These are phyloP conservation scores for Leucoraja erinaceus DNA, from an alignment of 2,113 vertebrate species.

Conservation along the genomic window DNA sequence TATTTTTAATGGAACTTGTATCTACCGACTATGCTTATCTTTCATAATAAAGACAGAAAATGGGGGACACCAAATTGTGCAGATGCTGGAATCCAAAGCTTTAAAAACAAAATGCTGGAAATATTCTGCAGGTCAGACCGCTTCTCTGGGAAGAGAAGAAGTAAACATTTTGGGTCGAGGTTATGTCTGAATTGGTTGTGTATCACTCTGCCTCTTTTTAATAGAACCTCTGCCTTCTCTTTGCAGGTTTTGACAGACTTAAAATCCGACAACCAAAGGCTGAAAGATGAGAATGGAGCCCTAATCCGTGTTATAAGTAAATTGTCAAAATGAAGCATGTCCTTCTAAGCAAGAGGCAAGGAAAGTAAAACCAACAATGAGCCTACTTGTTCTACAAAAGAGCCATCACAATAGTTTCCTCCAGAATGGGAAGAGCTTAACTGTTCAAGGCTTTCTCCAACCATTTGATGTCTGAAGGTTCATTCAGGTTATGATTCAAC, in stretches of 20 bases:
- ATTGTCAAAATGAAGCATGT: conserved; percentile 77
- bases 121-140: too few species aligned
- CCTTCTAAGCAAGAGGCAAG: conserved; percentile 41
- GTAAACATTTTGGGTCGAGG: too few species aligned
- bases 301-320: conserved; percentile 98
- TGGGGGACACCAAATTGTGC: too few species aligned
- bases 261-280: conserved; percentile 92
- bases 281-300: conserved; percentile 95
- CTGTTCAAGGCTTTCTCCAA: conserved; percentile 23
- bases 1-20: too few species aligned
- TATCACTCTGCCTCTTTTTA: not conserved
- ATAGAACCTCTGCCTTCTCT: conserved; percentile 40
- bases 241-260: conserved; percentile 84
- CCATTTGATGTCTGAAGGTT: not conserved
- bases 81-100: too few species aligned
- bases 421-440: not conserved
- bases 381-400: conserved; percentile 16
- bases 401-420: conserved; percentile 7
- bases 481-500: not conserved
- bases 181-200: too few species aligned
- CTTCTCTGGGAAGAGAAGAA: too few species aligned
- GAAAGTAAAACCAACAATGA: not conserved
- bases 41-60: too few species aligned
- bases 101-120: too few species aligned
- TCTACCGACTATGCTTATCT: too few species aligned